A percentile compares a stretch with the other conserved stretches of the same genome.
Evolutionary conservation across 2,888 invertebrate species (phyloP).

Genomic region (Iphiclides podalirius): DNA sequence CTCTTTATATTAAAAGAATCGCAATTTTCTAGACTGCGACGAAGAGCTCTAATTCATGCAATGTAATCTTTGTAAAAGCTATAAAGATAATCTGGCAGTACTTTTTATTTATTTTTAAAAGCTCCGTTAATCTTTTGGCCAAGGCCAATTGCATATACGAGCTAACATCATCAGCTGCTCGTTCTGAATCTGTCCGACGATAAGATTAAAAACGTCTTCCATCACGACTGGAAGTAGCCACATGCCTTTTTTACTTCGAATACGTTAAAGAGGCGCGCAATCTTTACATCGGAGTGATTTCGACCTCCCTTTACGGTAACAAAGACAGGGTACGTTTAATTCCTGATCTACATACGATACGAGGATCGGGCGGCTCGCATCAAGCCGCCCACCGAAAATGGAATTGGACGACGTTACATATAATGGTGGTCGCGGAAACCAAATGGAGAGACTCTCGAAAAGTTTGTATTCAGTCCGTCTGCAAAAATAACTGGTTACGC

Average conservation of each 20-base stretch:
- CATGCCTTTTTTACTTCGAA: neutral
- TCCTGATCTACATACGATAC: slow-evolving; percentile 36
- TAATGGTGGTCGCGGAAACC: no score
- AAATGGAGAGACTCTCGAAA: slow-evolving; percentile 4
- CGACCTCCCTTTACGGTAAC: slow-evolving; percentile 36
- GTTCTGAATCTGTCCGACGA: slow-evolving; percentile 23
- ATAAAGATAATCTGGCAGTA: no score
- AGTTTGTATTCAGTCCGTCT: neutral
- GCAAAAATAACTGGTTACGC: no score
- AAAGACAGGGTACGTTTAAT: slow-evolving; percentile 34
- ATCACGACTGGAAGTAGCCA: slow-evolving; percentile 16
- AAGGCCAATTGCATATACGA: no score
- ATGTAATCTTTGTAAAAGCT: no score
- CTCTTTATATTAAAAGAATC: no score
- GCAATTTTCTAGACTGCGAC: no score
- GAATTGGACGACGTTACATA: slow-evolving; percentile 30
- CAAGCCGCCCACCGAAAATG: slow-evolving; percentile 37
- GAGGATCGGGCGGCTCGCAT: slow-evolving; percentile 37
- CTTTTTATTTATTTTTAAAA: no score
- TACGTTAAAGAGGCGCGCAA: slow-evolving; percentile 20
- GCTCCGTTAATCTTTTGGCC: no score
- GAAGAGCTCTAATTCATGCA: no score
- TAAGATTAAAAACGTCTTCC: slow-evolving; percentile 3
- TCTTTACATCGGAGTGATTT: slow-evolving; percentile 31
- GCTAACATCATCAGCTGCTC: no score